phyloP scores from a whole-genome alignment of 1,140 invertebrate species.

The Polypedilum pembai region DNA sequence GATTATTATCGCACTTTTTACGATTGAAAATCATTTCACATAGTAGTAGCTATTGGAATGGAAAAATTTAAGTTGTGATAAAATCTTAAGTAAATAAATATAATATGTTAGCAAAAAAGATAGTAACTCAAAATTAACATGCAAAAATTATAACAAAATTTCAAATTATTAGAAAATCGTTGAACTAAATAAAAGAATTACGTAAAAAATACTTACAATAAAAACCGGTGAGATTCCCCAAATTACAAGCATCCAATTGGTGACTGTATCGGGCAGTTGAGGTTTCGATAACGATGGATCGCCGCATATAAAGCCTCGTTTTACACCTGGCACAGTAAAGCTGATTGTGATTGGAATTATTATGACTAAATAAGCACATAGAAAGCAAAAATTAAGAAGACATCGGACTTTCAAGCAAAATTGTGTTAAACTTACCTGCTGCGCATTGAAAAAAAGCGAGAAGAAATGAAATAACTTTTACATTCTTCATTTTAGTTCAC shows the following conservation, averaged over 20 bases:
- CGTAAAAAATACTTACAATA: not conserved
- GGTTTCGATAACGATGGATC: not conserved
- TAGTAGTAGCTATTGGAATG: not conserved
- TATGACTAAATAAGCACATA: not conserved
- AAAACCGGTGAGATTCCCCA: not conserved
- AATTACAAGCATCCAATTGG: not conserved
- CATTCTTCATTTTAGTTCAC: not conserved
- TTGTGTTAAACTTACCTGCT: not conserved
- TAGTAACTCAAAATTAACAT: too few species aligned
- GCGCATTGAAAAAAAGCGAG: not conserved
- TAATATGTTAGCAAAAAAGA: too few species aligned
- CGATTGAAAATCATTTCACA: not conserved
- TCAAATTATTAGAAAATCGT: too few species aligned
- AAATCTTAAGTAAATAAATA: not conserved
- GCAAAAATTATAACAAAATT: too few species aligned
- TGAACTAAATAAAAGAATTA: too few species aligned
- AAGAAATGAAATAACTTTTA: not conserved
- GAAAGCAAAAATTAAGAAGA: not conserved
- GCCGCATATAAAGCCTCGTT: not conserved
- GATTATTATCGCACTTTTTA: not conserved
- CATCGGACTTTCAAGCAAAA: not conserved
- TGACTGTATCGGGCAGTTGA: not conserved
- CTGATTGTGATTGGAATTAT: not conserved
- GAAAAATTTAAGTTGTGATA: not conserved
- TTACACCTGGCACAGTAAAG: not conserved